A percentile compares a stretch with the other conserved stretches of the same genome.
Evolutionary conservation across 2,113 vertebrate species (phyloP).

Genomic region (Cavia aperea): DNA sequence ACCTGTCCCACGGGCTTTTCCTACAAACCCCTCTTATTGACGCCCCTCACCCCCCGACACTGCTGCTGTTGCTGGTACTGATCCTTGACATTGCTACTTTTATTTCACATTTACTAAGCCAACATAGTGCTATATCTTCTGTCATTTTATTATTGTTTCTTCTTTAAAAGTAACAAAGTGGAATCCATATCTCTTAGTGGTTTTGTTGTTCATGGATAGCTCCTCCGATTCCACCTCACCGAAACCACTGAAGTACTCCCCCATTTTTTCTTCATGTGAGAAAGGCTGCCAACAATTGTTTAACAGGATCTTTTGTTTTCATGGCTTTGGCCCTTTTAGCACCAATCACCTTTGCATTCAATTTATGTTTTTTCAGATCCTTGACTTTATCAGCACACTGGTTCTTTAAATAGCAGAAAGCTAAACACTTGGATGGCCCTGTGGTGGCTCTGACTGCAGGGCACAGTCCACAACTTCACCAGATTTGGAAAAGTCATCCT

Average conservation of each 20-base stretch:
- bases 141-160: constrained; percentile 97
- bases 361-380: constrained; percentile 96
- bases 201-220: constrained; percentile 98
- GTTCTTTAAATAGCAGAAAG: constrained; percentile 96
- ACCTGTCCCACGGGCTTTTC: constrained; percentile 89
- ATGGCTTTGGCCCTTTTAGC: constrained; percentile 99
- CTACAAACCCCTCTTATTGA: constrained; percentile 89
- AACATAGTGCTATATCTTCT: constrained; percentile 97
- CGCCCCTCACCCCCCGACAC: constrained; percentile 77
- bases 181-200: constrained; percentile 98
- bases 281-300: constrained; percentile 97
- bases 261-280: constrained; percentile 96
- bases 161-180: constrained; percentile 99
- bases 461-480: constrained; percentile 98
- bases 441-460: constrained; percentile 97
- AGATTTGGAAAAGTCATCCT: constrained; percentile 97
- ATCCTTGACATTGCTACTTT: constrained; percentile 98
- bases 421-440: constrained; percentile 95
- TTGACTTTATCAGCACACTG: constrained; percentile 97
- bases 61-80: constrained; percentile 98
- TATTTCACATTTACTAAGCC: constrained; percentile 99
- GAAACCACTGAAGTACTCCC: constrained; percentile 94
- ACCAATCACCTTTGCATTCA: constrained; percentile 98
- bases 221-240: constrained; percentile 98
- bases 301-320: constrained; percentile 98